These are phyloP conservation scores for Parochlus steinenii DNA, from an alignment of 2,888 invertebrate species.

Conservation along the genomic window DNA sequence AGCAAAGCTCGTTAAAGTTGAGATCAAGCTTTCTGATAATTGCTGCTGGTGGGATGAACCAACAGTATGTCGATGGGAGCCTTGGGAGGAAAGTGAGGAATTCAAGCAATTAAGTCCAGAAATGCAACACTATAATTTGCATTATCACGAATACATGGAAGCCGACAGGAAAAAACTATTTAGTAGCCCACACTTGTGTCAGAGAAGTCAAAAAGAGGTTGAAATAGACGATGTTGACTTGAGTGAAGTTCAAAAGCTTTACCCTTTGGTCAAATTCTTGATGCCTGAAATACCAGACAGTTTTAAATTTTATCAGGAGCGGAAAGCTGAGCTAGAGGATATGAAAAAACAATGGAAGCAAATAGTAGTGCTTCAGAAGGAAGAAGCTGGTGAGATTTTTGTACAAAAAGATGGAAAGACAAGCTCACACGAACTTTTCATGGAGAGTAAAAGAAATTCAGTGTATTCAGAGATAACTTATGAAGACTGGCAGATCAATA, in stretches of 20 bases:
- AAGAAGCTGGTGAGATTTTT: too few relatives aligned
- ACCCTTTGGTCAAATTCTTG: not conserved
- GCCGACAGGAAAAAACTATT: not conserved
- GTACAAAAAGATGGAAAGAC: too few relatives aligned
- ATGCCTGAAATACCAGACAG: conserved; percentile 6
- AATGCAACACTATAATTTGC: conserved; percentile 6
- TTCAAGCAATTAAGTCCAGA: conserved; percentile 1
- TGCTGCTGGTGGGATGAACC: conserved; percentile 9
- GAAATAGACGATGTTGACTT: conserved; percentile 4
- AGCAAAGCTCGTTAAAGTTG: conserved; percentile 1
- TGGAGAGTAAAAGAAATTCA: too few relatives aligned
- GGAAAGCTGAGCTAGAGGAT: too few relatives aligned
- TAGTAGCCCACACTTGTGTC: not conserved
- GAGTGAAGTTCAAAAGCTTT: not conserved
- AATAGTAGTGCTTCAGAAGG: too few relatives aligned
- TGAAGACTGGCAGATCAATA: too few relatives aligned
- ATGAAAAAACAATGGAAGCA: too few relatives aligned
- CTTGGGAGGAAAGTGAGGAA: conserved; percentile 11
- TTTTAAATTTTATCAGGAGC: not conserved
- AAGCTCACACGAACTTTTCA: too few relatives aligned
- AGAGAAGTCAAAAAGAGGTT: not conserved
- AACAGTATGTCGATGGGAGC: conserved; percentile 10
- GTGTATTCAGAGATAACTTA: too few relatives aligned
- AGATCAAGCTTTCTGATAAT: conserved; percentile 7
- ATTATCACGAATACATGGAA: conserved; percentile 4